phyloP scores from a whole-genome alignment of 2,113 vertebrate species.

The Mesoclemmys tuberculata region DNA sequence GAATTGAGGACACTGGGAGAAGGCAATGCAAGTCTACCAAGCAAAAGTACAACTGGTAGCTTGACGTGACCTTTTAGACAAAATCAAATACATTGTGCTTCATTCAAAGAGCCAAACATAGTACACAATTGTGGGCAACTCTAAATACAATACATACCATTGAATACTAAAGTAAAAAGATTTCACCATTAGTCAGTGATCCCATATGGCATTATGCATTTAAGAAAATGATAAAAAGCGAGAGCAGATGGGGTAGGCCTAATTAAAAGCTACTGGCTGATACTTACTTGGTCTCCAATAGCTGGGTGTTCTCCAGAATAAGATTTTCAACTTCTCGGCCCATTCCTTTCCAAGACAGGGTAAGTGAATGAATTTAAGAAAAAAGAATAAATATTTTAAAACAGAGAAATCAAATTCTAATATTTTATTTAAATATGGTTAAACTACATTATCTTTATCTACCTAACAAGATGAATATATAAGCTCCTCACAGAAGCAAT shows the following conservation, averaged over 20 bases:
- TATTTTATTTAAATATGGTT: not conserved
- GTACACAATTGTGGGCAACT: not conserved
- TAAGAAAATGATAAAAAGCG: not conserved
- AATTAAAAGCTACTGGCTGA: not conserved
- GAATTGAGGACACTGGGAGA: not conserved
- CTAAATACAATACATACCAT: not conserved
- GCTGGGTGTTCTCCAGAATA: slow-evolving; percentile 96
- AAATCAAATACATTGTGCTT: not conserved
- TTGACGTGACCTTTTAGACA: not conserved
- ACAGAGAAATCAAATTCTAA: not conserved
- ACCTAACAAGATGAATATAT: not conserved
- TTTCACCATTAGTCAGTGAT: not conserved
- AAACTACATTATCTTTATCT: not conserved
- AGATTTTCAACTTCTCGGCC: slow-evolving; percentile 98
- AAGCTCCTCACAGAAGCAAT: not conserved
- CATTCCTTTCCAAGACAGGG: slow-evolving; percentile 89
- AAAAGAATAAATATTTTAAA: not conserved
- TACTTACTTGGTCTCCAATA: slow-evolving; percentile 97
- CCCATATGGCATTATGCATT: not conserved
- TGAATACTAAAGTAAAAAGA: not conserved
- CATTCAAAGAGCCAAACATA: not conserved
- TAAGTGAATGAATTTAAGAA: slow-evolving; percentile 39
- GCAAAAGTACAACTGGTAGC: not conserved
- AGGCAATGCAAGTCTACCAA: not conserved
- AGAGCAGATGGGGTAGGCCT: not conserved